Percentiles rank a stretch among this genome's conserved stretches.
Evolutionary conservation across 2,797 vertebrate species (phyloP).

Genomic region (Pantherophis alleghaniensis): DNA sequence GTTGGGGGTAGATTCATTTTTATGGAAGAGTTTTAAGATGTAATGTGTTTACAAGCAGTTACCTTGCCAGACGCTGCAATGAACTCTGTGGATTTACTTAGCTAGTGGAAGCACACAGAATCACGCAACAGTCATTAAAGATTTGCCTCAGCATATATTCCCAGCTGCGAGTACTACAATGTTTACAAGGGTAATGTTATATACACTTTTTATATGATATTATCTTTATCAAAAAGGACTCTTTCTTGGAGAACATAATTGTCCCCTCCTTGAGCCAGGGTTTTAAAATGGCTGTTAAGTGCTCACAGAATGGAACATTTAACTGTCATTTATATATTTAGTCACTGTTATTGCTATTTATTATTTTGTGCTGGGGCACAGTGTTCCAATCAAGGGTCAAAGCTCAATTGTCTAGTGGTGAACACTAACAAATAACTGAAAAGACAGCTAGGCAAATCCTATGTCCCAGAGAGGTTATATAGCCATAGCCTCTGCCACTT

Average conservation of each 20-base stretch:
- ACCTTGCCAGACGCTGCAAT: not conserved
- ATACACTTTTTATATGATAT: slow-evolving; percentile 6
- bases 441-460: slow-evolving; percentile 25
- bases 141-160: not conserved
- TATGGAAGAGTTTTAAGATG: not conserved
- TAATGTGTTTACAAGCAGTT: not conserved
- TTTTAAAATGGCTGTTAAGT: slow-evolving; percentile 31
- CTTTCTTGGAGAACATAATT: slow-evolving; percentile 4
- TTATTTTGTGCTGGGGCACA: slow-evolving; percentile 20
- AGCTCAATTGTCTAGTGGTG: slow-evolving; percentile 26
- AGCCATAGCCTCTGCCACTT: slow-evolving; percentile 5
- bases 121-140: slow-evolving; percentile 9
- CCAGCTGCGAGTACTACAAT: not conserved
- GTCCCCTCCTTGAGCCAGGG: not conserved
- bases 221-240: slow-evolving; percentile 3
- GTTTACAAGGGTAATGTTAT: not conserved
- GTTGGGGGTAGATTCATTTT: not conserved
- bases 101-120: not conserved
- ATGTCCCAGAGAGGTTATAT: slow-evolving; percentile 31
- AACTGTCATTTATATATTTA: slow-evolving; percentile 32
- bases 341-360: slow-evolving; percentile 37
- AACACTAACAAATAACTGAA: slow-evolving; percentile 34
- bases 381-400: slow-evolving; percentile 34
- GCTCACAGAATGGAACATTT: slow-evolving; percentile 21
- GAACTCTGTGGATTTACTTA: not conserved